These are phyloP conservation scores for Cairina moschata DNA, from an alignment of 2,113 vertebrate genomes.

Conservation along the genomic window DNA sequence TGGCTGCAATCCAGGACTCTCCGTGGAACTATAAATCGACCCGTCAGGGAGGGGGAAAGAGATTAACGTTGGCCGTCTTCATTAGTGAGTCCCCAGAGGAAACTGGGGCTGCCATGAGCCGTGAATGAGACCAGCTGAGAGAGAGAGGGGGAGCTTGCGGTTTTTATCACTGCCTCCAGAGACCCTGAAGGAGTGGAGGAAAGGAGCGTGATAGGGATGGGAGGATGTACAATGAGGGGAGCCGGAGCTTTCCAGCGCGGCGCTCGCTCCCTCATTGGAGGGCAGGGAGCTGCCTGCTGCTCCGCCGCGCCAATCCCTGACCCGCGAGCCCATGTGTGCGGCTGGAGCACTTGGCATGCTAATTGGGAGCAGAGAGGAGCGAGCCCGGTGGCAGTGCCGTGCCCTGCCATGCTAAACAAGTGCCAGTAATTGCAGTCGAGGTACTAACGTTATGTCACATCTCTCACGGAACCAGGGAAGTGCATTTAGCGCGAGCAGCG, in stretches of 20 bases:
- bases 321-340: conserved; percentile 70
- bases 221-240: conserved; percentile 74
- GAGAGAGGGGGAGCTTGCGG: conserved; percentile 62
- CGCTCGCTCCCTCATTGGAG: conserved; percentile 55
- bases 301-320: conserved; percentile 75
- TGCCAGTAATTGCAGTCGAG: conserved; percentile 69
- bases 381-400: conserved; percentile 70
- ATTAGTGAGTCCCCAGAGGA: conserved; percentile 82
- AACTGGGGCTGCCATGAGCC: conserved; percentile 75
- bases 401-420: conserved; percentile 75
- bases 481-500: conserved; percentile 54
- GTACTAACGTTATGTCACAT: conserved; percentile 79
- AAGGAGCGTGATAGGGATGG: conserved; percentile 59
- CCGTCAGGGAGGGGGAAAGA: conserved; percentile 82
- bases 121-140: conserved; percentile 79
- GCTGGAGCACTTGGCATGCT: conserved; percentile 82
- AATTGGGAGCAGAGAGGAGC: conserved; percentile 80
- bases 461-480: conserved; percentile 77
- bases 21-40: conserved; percentile 85
- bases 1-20: conserved; percentile 82
- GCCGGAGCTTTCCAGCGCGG: conserved; percentile 64
- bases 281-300: conserved; percentile 69
- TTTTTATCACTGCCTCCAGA: conserved; percentile 74
- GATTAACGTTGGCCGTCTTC: conserved; percentile 86
- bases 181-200: conserved; percentile 65